A percentile compares a stretch with the other conserved stretches of the same genome.
Evolutionary conservation across 2,797 vertebrate genomes (phyloP).

Genomic region (Crenichthys baileyi): DNA sequence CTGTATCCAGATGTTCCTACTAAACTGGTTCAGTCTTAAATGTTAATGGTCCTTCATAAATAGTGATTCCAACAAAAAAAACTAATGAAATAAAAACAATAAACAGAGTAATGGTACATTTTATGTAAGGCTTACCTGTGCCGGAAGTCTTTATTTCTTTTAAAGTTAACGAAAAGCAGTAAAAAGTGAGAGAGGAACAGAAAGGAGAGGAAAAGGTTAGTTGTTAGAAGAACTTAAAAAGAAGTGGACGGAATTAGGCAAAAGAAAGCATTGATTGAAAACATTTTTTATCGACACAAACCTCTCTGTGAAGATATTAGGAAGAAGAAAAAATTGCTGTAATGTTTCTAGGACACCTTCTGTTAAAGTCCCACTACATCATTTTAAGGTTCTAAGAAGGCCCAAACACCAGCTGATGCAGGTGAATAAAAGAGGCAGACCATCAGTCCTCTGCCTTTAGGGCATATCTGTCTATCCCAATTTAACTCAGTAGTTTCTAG

Average conservation of each 20-base stretch:
- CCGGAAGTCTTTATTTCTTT: constrained; percentile 99
- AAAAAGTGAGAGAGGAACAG: constrained; percentile 52
- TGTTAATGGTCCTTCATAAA: background rate
- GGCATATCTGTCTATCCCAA: constrained; percentile 64
- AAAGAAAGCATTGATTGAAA: constrained; percentile 26
- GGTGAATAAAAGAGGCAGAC: constrained; percentile 56
- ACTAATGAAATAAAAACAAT: constrained; percentile 2
- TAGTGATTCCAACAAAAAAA: background rate
- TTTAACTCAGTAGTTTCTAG: constrained; percentile 62
- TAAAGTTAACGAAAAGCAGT: constrained; percentile 80
- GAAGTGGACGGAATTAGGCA: constrained; percentile 43
- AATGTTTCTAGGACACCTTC: constrained; percentile 30
- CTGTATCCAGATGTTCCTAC: background rate
- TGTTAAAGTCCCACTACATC: constrained; percentile 43
- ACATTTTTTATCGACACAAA: constrained; percentile 19
- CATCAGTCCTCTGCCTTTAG: constrained; percentile 66
- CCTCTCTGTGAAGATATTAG: constrained; percentile 17
- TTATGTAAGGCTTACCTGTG: constrained; percentile 92
- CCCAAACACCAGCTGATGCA: constrained; percentile 66
- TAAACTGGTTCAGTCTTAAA: background rate
- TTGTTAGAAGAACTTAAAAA: constrained; percentile 50
- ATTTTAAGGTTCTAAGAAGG: constrained; percentile 30
- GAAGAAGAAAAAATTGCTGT: constrained; percentile 23
- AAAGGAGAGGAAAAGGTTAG: constrained; percentile 67
- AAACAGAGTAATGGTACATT: background rate